Conservation (phyloP, 2,797 vertebrate genomes). For the Apodemus agrarius region DNA sequence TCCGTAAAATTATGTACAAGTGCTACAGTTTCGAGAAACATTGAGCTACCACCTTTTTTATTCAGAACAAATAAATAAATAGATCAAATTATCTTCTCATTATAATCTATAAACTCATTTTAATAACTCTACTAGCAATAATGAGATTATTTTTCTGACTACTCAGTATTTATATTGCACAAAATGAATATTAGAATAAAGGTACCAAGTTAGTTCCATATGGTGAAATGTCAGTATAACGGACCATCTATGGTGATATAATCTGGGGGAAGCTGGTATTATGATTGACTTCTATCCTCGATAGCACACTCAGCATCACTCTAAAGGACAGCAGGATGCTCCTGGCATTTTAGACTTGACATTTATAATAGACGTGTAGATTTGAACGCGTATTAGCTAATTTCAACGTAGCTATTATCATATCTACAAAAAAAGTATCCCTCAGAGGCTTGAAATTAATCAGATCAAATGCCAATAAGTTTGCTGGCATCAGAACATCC, state of each 20-base stretch:
- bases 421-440: slow-evolving; percentile 57
- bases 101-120: slow-evolving; percentile 54
- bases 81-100: slow-evolving; percentile 61
- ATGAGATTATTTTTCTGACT: slow-evolving; percentile 79
- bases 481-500: slow-evolving; percentile 77
- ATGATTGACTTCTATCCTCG: slow-evolving; percentile 61
- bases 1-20: not conserved
- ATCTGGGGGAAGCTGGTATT: slow-evolving; percentile 57
- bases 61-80: not conserved
- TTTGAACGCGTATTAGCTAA: slow-evolving; percentile 75
- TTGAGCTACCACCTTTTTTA: not conserved
- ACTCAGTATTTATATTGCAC: slow-evolving; percentile 67
- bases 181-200: slow-evolving; percentile 50
- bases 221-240: slow-evolving; percentile 60
- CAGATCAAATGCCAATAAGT: slow-evolving; percentile 74
- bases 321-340: slow-evolving; percentile 7
- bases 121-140: slow-evolving; percentile 72
- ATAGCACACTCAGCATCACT: slow-evolving; percentile 9
- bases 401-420: slow-evolving; percentile 81
- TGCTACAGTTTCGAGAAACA: slow-evolving; percentile 34
- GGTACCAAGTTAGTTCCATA: slow-evolving; percentile 60
- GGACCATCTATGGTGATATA: slow-evolving; percentile 27
- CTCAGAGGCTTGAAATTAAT: slow-evolving; percentile 71
- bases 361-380: slow-evolving; percentile 60
- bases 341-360: slow-evolving; percentile 53